A percentile compares a stretch with the other conserved stretches of the same genome.
phyloP scores from a whole-genome alignment of 2,888 invertebrate genomes.

The Leistus spinibarbis region DNA sequence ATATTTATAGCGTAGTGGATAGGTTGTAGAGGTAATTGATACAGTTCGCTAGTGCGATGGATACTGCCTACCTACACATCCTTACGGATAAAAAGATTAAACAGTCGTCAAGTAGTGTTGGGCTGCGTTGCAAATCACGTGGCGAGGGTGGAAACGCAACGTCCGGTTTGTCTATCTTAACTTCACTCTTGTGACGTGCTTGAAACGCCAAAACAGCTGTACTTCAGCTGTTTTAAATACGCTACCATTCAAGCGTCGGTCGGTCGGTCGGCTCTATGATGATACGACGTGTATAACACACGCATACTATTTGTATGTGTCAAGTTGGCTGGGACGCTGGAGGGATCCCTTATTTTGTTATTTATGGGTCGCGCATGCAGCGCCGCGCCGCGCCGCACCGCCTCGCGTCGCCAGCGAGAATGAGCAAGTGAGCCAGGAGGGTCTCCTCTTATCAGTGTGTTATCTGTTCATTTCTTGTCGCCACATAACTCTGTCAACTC shows the following conservation, averaged over 20 bases:
- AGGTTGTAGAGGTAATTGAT: background rate
- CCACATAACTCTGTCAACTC: constrained; percentile 37
- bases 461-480: constrained; percentile 34
- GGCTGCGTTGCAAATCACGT: background rate
- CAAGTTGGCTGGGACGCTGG: constrained; percentile 26
- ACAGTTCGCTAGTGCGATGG: background rate
- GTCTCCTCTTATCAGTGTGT: constrained; percentile 30
- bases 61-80: background rate
- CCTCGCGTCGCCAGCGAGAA: background rate
- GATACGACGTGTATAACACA: background rate
- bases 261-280: background rate
- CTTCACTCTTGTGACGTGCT: background rate
- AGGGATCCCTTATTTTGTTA: constrained; percentile 26
- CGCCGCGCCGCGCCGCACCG: no score
- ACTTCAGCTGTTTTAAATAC: constrained; percentile 31
- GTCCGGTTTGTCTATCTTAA: background rate
- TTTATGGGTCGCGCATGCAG: constrained; percentile 28
- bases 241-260: background rate
- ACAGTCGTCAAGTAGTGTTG: background rate
- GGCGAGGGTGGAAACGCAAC: background rate
- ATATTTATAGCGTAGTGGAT: no score
- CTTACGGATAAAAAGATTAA: background rate
- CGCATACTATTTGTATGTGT: constrained; percentile 33
- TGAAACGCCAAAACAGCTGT: constrained; percentile 32
- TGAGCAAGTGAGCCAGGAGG: background rate